A percentile compares a stretch with the other conserved stretches of the same genome.
These are phyloP conservation scores for Drosophila virilis DNA, from an alignment of 1,140 invertebrate genomes.

Conservation along the genomic window DNA sequence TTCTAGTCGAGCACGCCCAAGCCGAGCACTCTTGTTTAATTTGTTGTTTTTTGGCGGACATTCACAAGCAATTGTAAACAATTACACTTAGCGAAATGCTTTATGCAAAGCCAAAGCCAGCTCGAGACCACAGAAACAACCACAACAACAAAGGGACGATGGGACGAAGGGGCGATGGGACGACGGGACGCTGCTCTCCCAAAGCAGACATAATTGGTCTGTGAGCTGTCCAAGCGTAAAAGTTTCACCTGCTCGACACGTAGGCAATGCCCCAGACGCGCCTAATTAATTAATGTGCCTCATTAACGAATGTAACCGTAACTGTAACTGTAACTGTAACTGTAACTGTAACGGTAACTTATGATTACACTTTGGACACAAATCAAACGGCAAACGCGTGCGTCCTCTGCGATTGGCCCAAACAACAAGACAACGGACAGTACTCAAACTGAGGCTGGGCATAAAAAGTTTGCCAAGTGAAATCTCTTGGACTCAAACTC, in stretches of 20 bases:
- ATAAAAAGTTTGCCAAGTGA: constrained; percentile 46
- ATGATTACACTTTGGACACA: constrained; percentile 68
- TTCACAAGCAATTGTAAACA: neutral
- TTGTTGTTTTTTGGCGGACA: too few species aligned
- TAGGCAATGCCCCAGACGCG: constrained; percentile 35
- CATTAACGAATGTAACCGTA: constrained; percentile 67
- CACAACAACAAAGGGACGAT: constrained; percentile 9
- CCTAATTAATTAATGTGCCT: constrained; percentile 76
- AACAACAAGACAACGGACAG: neutral
- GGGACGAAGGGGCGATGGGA: neutral
- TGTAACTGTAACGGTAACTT: neutral
- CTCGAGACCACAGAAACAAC: constrained; percentile 19
- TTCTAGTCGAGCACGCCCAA: too few species aligned
- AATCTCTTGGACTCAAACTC: constrained; percentile 66
- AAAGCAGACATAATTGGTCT: constrained; percentile 60
- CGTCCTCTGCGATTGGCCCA: constrained; percentile 61
- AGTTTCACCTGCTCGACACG: constrained; percentile 54
- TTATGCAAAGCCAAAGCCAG: neutral
- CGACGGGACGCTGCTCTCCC: neutral
- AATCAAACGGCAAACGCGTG: constrained; percentile 63
- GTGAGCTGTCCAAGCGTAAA: constrained; percentile 43
- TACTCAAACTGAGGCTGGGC: neutral
- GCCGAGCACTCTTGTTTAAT: too few species aligned
- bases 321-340: neutral
- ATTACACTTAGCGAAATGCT: constrained; percentile 28